Evolutionary conservation across 2,797 vertebrate species (phyloP).

Genomic region (Tokudaia muenninki): DNA sequence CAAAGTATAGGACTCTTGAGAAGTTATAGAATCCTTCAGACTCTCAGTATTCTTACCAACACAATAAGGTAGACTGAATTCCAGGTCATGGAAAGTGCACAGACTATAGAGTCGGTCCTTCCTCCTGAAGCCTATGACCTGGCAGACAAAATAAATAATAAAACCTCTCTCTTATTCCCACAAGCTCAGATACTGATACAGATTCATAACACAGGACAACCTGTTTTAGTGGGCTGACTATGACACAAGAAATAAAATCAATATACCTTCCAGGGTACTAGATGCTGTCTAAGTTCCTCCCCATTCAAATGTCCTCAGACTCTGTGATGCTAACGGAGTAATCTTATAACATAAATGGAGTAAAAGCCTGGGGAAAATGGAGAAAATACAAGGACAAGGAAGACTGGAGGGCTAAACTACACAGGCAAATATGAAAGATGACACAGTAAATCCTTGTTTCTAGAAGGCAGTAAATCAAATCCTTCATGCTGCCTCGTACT

Average conservation of each 20-base stretch:
- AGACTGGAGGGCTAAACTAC: neutral
- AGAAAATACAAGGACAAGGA: neutral
- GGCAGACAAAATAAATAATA: neutral
- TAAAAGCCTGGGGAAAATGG: neutral
- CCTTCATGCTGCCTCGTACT: neutral
- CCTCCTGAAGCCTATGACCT: neutral
- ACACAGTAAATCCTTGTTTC: neutral
- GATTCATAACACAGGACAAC: neutral
- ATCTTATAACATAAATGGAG: neutral
- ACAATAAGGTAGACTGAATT: neutral
- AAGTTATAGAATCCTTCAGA: neutral
- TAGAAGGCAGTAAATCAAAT: neutral
- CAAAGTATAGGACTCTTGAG: neutral
- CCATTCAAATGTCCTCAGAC: neutral
- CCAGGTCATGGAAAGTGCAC: neutral
- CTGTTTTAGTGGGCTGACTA: neutral
- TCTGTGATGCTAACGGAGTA: neutral
- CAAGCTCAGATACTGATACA: neutral
- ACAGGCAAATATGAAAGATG: neutral
- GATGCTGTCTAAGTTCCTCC: neutral
- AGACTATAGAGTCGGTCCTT: neutral
- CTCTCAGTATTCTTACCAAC: slow-evolving; percentile 4
- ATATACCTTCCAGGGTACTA: neutral
- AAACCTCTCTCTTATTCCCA: neutral
- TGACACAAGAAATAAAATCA: slow-evolving; percentile 16